Conservation (phyloP, 2,113 vertebrate species). For the Rostratula benghalensis region DNA sequence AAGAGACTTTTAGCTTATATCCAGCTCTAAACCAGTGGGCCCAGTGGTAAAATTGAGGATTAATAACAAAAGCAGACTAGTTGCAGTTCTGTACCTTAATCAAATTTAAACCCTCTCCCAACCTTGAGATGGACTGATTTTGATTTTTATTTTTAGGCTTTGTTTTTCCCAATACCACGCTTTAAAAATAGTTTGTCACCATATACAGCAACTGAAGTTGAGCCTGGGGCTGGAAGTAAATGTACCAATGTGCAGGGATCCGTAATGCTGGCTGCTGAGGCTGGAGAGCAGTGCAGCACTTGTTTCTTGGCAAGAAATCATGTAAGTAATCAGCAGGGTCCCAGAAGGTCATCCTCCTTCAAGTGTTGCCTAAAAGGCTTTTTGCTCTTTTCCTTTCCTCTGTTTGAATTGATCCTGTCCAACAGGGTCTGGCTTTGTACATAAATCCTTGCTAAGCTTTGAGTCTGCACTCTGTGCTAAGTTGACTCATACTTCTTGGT, state of each 20-base stretch:
- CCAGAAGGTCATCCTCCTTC: conserved; percentile 46
- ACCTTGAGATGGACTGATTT: not conserved
- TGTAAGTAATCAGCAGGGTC: conserved; percentile 51
- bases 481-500: not conserved
- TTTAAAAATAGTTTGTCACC: not conserved
- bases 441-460: conserved; percentile 47
- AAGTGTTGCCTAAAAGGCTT: conserved; percentile 44
- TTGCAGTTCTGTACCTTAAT: not conserved
- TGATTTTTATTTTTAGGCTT: not conserved
- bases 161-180: not conserved
- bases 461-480: not conserved
- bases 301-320: conserved; percentile 56
- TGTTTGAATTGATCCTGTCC: conserved; percentile 49
- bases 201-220: not conserved
- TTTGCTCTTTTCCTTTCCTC: conserved; percentile 19
- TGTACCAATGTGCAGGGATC: not conserved
- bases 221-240: not conserved
- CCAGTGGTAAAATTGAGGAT: not conserved
- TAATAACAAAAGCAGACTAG: not conserved
- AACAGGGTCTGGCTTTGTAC: not conserved
- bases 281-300: not conserved
- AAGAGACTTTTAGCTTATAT: not conserved
- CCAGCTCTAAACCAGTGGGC: not conserved
- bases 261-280: not conserved
- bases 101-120: not conserved